These are phyloP conservation scores for Gambelia wislizenii DNA, from an alignment of 2,797 vertebrate species.

Conservation along the genomic window DNA sequence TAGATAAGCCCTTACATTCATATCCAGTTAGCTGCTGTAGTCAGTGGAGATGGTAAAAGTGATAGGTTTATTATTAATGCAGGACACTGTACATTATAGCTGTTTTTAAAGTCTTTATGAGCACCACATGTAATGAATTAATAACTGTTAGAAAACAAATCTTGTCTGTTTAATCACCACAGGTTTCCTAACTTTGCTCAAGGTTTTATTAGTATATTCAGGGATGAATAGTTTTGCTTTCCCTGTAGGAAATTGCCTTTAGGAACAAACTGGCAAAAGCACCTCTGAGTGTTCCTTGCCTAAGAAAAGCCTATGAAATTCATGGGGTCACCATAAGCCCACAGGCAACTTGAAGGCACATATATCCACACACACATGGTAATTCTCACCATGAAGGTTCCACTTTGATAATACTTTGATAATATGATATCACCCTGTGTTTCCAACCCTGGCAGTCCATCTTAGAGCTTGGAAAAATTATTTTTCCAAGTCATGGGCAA, in stretches of 20 bases:
- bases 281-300: no score
- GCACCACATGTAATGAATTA: constrained; percentile 47
- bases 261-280: no score
- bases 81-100: not conserved
- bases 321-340: no score
- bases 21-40: no score
- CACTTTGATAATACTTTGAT: constrained; percentile 28
- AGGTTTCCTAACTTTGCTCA: constrained; percentile 23
- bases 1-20: no score
- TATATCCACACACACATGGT: no score
- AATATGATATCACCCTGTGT: constrained; percentile 49
- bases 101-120: constrained; percentile 40
- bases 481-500: not conserved
- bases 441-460: constrained; percentile 36
- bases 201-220: constrained; percentile 50
- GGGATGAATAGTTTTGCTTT: constrained; percentile 11
- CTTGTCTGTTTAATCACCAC: not conserved
- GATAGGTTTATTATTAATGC: no score
- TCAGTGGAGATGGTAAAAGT: not conserved
- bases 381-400: constrained; percentile 26
- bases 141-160: constrained; percentile 55
- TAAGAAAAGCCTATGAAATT: no score
- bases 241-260: not conserved
- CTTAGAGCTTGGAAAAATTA: no score
- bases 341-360: no score